Evolutionary conservation across 2,113 vertebrate species (phyloP), one percentile per base, ranked within the genome.

Genomic region (Bambusicola thoracicus): DNA sequence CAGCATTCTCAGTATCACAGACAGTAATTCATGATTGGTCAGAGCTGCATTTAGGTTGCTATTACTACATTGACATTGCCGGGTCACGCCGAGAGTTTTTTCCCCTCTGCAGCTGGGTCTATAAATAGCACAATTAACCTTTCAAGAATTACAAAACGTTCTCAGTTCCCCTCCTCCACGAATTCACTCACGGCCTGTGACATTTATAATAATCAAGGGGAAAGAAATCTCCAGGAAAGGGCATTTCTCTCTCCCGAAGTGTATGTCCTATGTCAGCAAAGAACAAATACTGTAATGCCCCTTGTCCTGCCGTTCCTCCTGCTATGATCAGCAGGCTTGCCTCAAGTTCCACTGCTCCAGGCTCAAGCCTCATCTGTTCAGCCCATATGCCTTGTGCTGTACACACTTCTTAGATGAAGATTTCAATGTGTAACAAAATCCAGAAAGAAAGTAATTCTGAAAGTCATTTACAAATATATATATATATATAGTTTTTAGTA

Each of bases 121-220:
- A 97, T 98, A 98, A 98, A 98, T 98, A 98, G 97, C 97, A 91
- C 96, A 97, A 98, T 98, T 98, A 98, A 98, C 97, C 97, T 98
- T 98, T 97, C 93, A 96, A 91, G 97, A 97, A 96, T 97, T 97
- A 96, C 97, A 97, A 93, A 98, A 97, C 76, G 94, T 87, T 97
- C 94, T 87, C 24, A 11, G 61, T 81, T 93, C 94, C 92, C 94
- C 85, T 96, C 93, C 93, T 87, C 90, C 67, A 89, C 58, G 82
- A 92, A 95, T 97, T 94, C 92, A 85, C 87, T 96, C 90, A 70
- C 24, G 84, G 59, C 87, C 90, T 96, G 48, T 65, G 10, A 13
- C 46, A 91, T 95, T 96, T 96, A 83, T 65, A 96, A 96, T 77
- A 80, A 95, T 11, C 41, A 91, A 83, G 75, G 63, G 5, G 5